Base-by-base conservation (phyloP, 2,888 invertebrate species). In the Chrysolina oricalcia region DNA sequence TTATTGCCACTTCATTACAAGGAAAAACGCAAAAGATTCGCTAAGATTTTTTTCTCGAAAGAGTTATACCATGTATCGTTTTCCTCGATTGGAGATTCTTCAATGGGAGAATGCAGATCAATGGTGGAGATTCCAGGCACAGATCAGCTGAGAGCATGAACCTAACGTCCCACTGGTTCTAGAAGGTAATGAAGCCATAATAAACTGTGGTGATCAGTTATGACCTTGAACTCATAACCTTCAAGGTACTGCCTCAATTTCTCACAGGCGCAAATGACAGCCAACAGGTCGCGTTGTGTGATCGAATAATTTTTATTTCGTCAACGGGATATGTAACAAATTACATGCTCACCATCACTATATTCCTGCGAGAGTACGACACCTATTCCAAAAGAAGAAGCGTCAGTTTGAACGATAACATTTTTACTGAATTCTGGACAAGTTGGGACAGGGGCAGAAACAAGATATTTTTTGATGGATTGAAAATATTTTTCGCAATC, bases 341-440 rank as follows among this genome's bases (percentile, higher is more conserved):
- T 35, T 0, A 35, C 35, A 8, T 35, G 35, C 8, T 35, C 15
- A 62, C 70, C 73, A 8, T 70, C 78, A 11, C 59, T 59, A 21
- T 46, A 35, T 0, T 53, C 17, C 62, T 81, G 79, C 1, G 74
- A 64, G 10, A 81, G 66, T 0, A 81, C 79, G 5, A 76, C 78
- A 10, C 80, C 81, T 4, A 48, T 50, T n/a, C n/a, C n/a, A n/a
- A n/a, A 76, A 3, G 40, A 63, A 17, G 66, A 69, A 4, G 80
- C 81, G 66, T 81, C 81, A 6, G 78, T 77, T 43, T 81, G 81
- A 10, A 81, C 21, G 3, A 67, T 68, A 76, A 82, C 81, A 2
- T 75, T 70, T 27, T n/a, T 19, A 0, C 50, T 35, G 50, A 73
- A 78, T 63, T 80, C 69, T 0, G 78, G 77, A 53, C 74, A 80